These are phyloP conservation scores for Maccullochella peelii DNA, from an alignment of 2,113 vertebrate genomes.

Conservation along the genomic window DNA sequence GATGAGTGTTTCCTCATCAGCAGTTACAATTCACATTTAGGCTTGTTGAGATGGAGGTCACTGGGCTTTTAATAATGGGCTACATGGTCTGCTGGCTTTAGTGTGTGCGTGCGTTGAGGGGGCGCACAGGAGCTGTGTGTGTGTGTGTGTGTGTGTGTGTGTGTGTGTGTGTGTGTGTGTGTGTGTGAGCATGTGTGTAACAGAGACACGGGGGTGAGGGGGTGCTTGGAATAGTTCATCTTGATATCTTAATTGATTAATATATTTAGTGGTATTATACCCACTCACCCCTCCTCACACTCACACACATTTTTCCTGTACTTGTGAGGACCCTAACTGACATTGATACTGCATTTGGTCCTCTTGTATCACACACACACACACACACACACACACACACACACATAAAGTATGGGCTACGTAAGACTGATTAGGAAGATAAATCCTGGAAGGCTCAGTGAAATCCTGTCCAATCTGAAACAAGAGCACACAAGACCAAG, in stretches of 20 bases:
- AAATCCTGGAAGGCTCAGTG: constrained; percentile 26
- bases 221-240: not conserved
- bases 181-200: not conserved
- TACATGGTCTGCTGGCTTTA: constrained; percentile 58
- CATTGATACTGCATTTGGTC: not conserved
- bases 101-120: not conserved
- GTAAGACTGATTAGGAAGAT: constrained; percentile 5
- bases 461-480: constrained; percentile 36
- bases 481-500: constrained; percentile 3
- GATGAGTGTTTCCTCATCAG: constrained; percentile 71
- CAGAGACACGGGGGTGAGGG: not conserved
- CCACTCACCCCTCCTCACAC: not conserved
- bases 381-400: not conserved
- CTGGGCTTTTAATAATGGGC: constrained; percentile 56
- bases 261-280: not conserved
- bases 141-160: constrained; percentile 1
- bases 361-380: not conserved
- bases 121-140: not conserved
- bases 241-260: constrained; percentile 15
- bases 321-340: not conserved
- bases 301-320: not conserved
- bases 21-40: constrained; percentile 57
- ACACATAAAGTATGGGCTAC: not conserved
- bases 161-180: not conserved
- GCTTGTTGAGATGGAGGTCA: constrained; percentile 70